phyloP scores from a whole-genome alignment of 2,888 invertebrate species.

The Netelia inedita region DNA sequence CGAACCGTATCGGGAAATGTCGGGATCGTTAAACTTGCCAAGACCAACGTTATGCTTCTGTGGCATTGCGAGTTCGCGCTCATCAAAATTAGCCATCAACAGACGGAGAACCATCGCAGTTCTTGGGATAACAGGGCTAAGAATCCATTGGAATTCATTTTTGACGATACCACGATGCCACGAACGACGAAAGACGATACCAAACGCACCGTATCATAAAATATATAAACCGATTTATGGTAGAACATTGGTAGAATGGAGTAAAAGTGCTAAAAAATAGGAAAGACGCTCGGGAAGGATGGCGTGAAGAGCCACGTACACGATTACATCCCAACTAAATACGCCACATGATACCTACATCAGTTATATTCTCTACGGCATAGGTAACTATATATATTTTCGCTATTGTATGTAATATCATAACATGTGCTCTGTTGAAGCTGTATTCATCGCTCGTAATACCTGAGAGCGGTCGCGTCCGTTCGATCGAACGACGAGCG shows the following conservation, averaged over 20 bases:
- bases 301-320: slow-evolving; percentile 11
- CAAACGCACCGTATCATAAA: not conserved
- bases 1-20: slow-evolving; percentile 13
- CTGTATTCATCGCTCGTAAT: slow-evolving; percentile 59
- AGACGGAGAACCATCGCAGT: not conserved
- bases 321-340: slow-evolving; percentile 37
- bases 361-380: slow-evolving; percentile 1
- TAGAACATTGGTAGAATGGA: not conserved
- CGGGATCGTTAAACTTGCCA: slow-evolving; percentile 35
- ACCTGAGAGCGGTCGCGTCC: slow-evolving; percentile 46
- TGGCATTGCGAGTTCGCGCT: not conserved
- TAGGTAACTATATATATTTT: slow-evolving; percentile 14
- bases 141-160: not conserved
- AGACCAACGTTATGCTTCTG: slow-evolving; percentile 12
- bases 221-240: slow-evolving; percentile 25
- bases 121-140: not conserved
- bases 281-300: slow-evolving; percentile 3
- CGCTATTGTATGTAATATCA: slow-evolving; percentile 20
- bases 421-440: slow-evolving; percentile 51
- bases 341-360: slow-evolving; percentile 18
- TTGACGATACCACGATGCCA: not conserved
- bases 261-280: slow-evolving; percentile 5
- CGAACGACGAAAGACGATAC: not conserved
- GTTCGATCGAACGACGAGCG: slow-evolving; percentile 63
- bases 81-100: not conserved